These are phyloP conservation scores for Eira barbara DNA, from an alignment of 2,113 vertebrate genomes.

Conservation along the genomic window DNA sequence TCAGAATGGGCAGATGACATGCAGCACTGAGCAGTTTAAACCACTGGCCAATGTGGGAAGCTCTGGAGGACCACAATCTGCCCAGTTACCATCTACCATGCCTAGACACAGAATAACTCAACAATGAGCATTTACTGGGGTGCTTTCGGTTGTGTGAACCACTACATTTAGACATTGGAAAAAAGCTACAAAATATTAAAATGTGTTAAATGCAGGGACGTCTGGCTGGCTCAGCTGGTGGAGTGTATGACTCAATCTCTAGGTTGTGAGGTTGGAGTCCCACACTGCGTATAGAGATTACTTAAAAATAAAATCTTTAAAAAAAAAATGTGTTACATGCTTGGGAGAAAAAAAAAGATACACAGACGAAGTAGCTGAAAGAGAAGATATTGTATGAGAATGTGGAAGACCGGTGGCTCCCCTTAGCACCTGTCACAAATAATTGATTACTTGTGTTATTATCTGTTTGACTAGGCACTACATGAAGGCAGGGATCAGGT, in stretches of 20 bases:
- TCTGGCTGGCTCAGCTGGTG: background rate
- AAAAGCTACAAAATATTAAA: background rate
- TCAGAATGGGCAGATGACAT: background rate
- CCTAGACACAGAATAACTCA: background rate
- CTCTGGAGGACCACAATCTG: background rate
- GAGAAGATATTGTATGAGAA: background rate
- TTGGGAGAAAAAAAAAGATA: background rate
- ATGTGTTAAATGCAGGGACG: background rate
- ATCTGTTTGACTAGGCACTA: background rate
- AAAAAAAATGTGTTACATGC: background rate
- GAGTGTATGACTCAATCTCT: background rate
- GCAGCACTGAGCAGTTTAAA: background rate
- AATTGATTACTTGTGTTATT: background rate
- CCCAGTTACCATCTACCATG: background rate
- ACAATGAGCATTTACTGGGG: background rate
- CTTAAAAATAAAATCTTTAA: background rate
- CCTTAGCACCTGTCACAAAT: background rate
- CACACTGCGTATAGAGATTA: background rate
- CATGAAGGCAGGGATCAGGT: background rate
- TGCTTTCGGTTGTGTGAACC: background rate
- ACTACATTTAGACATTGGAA: background rate
- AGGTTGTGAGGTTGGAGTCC: background rate
- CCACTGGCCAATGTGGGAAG: background rate
- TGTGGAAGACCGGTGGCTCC: background rate
- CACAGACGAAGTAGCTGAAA: background rate